These are phyloP conservation scores for Cyprinella venusta DNA, from an alignment of 2,797 vertebrate genomes.

Conservation along the genomic window DNA sequence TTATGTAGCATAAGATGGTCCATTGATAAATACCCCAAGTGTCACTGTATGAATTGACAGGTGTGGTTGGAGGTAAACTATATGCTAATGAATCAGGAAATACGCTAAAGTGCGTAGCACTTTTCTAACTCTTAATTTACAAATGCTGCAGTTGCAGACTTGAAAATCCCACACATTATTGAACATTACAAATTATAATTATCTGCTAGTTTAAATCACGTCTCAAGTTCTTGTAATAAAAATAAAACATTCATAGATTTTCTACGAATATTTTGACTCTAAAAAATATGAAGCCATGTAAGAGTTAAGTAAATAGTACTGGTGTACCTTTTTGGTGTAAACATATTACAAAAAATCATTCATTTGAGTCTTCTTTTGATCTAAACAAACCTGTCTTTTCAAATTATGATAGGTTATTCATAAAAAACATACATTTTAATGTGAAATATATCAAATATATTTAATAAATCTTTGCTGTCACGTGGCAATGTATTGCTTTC, in stretches of 20 bases:
- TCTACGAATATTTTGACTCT: background rate
- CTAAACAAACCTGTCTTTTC: background rate
- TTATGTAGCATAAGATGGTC: background rate
- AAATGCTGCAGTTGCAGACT: background rate
- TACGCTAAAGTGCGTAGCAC: background rate
- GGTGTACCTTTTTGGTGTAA: background rate
- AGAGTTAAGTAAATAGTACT: background rate
- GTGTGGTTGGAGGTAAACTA: background rate
- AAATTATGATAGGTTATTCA: too few relatives aligned
- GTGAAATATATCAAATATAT: background rate
- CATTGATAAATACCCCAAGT: background rate
- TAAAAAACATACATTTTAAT: background rate
- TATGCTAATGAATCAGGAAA: slow-evolving; percentile 14
- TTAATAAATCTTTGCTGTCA: background rate
- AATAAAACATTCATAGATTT: background rate
- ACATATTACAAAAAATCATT: background rate
- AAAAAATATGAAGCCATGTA: background rate
- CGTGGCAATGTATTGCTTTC: background rate
- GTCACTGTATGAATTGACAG: background rate
- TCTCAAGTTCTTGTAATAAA: background rate
- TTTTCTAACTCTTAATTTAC: background rate
- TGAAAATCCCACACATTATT: background rate
- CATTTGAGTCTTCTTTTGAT: background rate
- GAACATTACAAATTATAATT: background rate
- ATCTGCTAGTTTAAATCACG: background rate